Percentiles rank a stretch among this genome's conserved stretches.
Conservation (phyloP, 1,140 invertebrate genomes). For the Drosophila punjabiensis region DNA sequence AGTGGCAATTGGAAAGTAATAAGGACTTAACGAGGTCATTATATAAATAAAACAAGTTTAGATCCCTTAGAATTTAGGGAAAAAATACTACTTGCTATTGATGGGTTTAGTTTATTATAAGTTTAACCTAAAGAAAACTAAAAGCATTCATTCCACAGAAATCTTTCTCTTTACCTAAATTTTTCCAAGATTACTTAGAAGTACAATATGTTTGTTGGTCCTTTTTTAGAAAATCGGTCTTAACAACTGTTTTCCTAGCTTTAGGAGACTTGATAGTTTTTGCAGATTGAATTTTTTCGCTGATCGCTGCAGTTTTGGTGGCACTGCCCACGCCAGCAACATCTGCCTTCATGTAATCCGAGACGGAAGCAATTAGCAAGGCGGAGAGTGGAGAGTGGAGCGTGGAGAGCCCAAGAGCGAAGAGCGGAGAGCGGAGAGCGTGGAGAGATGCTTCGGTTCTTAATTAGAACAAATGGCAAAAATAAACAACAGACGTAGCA, state of each 20-base stretch:
- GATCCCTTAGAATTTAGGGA: too few species aligned
- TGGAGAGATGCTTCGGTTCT: conserved; percentile 41
- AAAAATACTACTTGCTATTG: too few species aligned
- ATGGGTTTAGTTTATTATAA: too few species aligned
- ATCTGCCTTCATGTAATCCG: conserved; percentile 40
- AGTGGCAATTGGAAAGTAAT: conserved; percentile 18
- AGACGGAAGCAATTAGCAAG: conserved; percentile 48
- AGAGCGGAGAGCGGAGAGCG: not conserved
- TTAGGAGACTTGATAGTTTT: not conserved
- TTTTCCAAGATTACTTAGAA: not conserved
- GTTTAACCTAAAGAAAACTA: too few species aligned
- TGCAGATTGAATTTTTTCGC: conserved; percentile 11
- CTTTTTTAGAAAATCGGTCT: not conserved
- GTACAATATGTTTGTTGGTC: not conserved
- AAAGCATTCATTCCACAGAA: not conserved
- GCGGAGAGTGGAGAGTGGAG: conserved; percentile 5
- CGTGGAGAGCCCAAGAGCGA: not conserved
- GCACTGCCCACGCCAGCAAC: conserved; percentile 8
- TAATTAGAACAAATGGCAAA: conserved; percentile 77
- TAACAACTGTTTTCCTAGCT: not conserved
- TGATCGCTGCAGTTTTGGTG: conserved; percentile 29
- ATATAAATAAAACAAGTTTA: not conserved
- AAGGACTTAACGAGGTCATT: not conserved
- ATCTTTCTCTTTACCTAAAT: not conserved
- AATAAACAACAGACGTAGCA: conserved; percentile 58